Percentiles rank a stretch among this genome's conserved stretches.
phyloP scores from a whole-genome alignment of 2,113 vertebrate genomes.

The Nannobrachium achirus region DNA sequence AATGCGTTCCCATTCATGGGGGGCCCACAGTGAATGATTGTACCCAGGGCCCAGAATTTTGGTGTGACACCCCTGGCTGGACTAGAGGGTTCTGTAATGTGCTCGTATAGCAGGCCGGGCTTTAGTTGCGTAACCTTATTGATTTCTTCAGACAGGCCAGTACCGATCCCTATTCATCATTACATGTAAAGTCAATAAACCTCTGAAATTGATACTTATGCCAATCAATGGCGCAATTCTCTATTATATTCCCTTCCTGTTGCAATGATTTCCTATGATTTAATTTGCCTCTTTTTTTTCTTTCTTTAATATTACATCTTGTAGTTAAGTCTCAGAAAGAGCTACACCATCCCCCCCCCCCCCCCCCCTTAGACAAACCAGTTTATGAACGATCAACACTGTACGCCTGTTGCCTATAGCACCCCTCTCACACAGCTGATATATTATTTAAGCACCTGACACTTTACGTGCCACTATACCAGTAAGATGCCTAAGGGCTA shows the following conservation, averaged over 20 bases:
- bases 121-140: slow-evolving; percentile 32
- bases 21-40: too few species aligned
- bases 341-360: background rate
- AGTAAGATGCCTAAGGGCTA: too few species aligned
- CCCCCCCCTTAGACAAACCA: background rate
- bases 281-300: slow-evolving; percentile 30
- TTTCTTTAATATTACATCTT: background rate
- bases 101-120: background rate
- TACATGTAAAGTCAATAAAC: slow-evolving; percentile 62
- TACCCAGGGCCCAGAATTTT: too few species aligned
- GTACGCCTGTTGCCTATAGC: too few species aligned
- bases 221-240: slow-evolving; percentile 60
- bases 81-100: slow-evolving; percentile 6
- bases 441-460: too few species aligned
- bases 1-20: too few species aligned
- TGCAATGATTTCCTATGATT: slow-evolving; percentile 61
- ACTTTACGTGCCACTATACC: too few species aligned
- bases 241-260: slow-evolving; percentile 57
- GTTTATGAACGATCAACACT: too few species aligned
- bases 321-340: too few species aligned
- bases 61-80: too few species aligned
- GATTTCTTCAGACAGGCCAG: slow-evolving; percentile 27
- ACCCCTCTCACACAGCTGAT: too few species aligned
- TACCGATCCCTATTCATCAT: slow-evolving; percentile 49
- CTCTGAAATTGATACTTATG: slow-evolving; percentile 61